Evolutionary conservation across 2,113 vertebrate genomes (phyloP), one percentile per base, ranked within the genome.

Genomic region (Pseudorhombus dupliciocellatus): DNA sequence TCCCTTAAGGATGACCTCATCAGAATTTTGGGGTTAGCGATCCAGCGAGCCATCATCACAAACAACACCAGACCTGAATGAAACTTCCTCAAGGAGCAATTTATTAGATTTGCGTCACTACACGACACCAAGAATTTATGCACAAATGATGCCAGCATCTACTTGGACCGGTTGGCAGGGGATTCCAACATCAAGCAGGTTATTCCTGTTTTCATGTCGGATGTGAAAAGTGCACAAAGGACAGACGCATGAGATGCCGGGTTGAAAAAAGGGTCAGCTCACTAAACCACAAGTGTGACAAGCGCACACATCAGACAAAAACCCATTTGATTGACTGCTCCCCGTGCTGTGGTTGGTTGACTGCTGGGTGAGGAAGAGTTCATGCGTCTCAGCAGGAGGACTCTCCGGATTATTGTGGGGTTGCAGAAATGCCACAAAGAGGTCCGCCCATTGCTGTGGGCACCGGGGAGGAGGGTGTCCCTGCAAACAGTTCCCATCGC

Each of bases 331-430:
- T 64, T 61, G 40, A 63, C 21, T 44, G 3, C 24, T 70, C 16
- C 64, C 46, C 46, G 18, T n/a, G 31, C 46, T 44, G 56, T 61
- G 58, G 74, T 69, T 65, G 62, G 57, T 59, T 60, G 42, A 40
- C 70, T 77, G 48, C 52, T 53, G 59, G 67, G 74, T 85, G 42
- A 76, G 30, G 34, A 48, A 70, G 61, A 79, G 67, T 70, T 84
- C 66, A 77, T 26, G 54, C 52, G 30, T 67, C 69, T 18, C 66
- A 60, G 63, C 64, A 64, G 37, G 30, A 77, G 18, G 54, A 24
- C 50, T 54, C 62, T 73, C 52, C 24, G 21, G 7, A 30, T 58
- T 73, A 55, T 20, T 53, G 11, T 63, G 12, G 22, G 51, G 2
- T 7, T 30, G 5, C 9, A 64, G 40, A 69, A 52, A 54, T 11